Conservation (phyloP, 2,113 vertebrate genomes). For the Puma concolor region DNA sequence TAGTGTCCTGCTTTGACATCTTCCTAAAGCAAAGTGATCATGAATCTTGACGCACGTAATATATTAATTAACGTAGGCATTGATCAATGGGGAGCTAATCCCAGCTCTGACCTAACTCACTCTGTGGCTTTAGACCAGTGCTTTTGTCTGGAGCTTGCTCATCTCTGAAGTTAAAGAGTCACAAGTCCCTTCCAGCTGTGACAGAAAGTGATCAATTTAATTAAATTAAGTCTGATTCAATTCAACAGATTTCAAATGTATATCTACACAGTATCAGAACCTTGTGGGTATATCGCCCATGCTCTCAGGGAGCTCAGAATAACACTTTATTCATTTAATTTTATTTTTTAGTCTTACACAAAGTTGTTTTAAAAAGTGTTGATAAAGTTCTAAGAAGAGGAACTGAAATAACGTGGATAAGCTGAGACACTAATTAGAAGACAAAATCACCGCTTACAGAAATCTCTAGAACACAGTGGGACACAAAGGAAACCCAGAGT, state of each 20-base stretch:
- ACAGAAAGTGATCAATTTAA: not conserved
- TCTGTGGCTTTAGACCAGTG: not conserved
- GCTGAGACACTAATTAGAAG: not conserved
- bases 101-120: not conserved
- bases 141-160: not conserved
- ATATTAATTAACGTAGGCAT: not conserved
- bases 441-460: accelerated
- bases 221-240: not conserved
- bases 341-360: not conserved
- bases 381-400: not conserved
- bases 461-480: not conserved
- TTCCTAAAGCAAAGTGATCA: not conserved
- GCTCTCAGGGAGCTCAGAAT: not conserved
- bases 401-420: not conserved
- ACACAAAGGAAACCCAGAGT: not conserved
- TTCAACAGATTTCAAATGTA: not conserved
- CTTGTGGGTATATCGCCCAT: accelerated
- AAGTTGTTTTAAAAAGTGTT: not conserved
- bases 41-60: not conserved
- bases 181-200: not conserved
- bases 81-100: not conserved
- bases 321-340: not conserved
- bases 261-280: not conserved
- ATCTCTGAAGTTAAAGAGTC: not conserved
- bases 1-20: not conserved